phyloP scores from a whole-genome alignment of 2,797 vertebrate species.

The Rhabdomys pumilio region DNA sequence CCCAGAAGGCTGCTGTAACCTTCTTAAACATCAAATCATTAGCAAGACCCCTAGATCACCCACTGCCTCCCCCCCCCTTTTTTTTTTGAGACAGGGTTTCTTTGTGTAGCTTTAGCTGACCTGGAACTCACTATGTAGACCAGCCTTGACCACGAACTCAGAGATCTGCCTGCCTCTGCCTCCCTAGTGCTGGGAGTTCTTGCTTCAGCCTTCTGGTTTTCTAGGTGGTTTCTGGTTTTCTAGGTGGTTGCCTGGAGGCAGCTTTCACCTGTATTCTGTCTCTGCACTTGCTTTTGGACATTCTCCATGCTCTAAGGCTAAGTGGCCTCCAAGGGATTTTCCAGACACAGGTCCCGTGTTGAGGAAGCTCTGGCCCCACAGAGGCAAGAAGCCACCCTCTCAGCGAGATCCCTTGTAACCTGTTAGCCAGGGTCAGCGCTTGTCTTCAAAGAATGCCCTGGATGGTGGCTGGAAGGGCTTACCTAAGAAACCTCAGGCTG shows the following conservation, averaged over 20 bases:
- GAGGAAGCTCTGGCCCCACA: neutral
- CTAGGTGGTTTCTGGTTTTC: neutral
- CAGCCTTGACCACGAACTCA: neutral
- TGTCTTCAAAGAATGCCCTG: neutral
- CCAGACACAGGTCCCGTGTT: neutral
- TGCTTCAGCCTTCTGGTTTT: neutral
- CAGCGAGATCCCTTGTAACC: neutral
- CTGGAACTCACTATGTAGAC: neutral
- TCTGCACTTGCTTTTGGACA: neutral
- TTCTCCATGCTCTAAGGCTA: neutral
- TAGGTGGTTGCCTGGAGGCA: neutral
- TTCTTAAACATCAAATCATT: neutral
- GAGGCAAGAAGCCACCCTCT: neutral
- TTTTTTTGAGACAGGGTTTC: neutral
- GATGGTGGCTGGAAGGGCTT: neutral
- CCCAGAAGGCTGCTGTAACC: neutral
- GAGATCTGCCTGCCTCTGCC: neutral
- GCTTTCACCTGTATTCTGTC: neutral
- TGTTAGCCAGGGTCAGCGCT: neutral
- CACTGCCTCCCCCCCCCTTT: neutral
- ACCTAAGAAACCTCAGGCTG: neutral
- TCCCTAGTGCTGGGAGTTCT: neutral
- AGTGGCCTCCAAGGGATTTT: neutral
- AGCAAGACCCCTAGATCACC: neutral
- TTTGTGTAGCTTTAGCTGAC: neutral